Evolutionary conservation across 2,888 invertebrate genomes (phyloP).

Genomic region (Sialis lutaria): DNA sequence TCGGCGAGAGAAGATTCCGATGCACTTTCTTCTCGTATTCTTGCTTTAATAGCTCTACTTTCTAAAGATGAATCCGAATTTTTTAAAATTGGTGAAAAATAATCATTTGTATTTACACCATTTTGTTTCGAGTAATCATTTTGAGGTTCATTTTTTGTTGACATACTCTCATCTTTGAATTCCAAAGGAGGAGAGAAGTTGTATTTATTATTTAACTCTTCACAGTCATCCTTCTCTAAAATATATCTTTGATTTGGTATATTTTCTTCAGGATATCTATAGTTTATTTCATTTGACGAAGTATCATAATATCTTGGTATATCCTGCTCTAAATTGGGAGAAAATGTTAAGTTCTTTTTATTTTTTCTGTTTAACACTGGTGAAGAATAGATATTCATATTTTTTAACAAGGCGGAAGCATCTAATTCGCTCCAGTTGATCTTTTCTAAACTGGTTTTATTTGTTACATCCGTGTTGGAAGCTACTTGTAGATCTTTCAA

Average conservation of each 20-base stretch:
- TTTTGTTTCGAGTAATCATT: background rate
- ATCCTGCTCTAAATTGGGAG: too few species aligned
- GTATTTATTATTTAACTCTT: background rate
- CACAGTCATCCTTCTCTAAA: too few species aligned
- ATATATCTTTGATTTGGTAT: too few species aligned
- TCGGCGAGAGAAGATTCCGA: conserved; percentile 14
- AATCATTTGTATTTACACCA: background rate
- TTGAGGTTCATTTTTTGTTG: too few species aligned
- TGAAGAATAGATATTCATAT: background rate
- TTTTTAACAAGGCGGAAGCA: conserved; percentile 11
- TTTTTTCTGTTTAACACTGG: background rate
- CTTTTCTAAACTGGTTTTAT: background rate
- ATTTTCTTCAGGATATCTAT: too few species aligned
- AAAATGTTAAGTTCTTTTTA: too few species aligned
- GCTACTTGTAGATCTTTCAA: background rate
- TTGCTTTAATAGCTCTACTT: conserved; percentile 6
- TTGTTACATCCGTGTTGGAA: background rate
- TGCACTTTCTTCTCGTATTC: conserved; percentile 10
- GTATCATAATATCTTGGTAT: too few species aligned
- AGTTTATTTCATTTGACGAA: too few species aligned
- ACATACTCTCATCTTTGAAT: too few species aligned
- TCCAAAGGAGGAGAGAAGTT: background rate
- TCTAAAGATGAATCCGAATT: conserved; percentile 1
- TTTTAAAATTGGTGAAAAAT: background rate
- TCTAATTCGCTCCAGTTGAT: conserved; percentile 13